A percentile compares a stretch with the other conserved stretches of the same genome.
These are phyloP conservation scores for Mamestra brassicae DNA, from an alignment of 2,888 invertebrate species.

Conservation along the genomic window DNA sequence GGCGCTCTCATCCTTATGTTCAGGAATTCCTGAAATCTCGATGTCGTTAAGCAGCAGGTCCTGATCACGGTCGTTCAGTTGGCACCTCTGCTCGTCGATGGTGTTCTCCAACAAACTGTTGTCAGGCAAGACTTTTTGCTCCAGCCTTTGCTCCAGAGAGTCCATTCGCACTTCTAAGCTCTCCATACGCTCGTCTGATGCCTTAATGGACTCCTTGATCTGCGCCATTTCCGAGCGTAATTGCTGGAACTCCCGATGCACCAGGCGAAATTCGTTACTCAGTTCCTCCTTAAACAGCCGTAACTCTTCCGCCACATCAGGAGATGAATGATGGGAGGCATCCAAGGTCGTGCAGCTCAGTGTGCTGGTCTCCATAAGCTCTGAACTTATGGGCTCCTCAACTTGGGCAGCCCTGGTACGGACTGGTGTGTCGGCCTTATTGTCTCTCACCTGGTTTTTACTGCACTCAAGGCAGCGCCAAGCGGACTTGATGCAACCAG, in stretches of 20 bases:
- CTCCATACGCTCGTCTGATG: background rate
- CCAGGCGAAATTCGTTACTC: background rate
- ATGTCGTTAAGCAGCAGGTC: too few species aligned
- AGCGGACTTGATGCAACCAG: background rate
- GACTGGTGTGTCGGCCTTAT: background rate
- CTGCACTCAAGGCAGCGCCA: background rate
- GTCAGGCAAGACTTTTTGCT: background rate
- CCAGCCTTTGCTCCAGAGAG: background rate
- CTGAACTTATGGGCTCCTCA: background rate
- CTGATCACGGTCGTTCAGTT: too few species aligned
- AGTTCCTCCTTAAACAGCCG: slow-evolving; percentile 6
- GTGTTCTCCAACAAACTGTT: background rate
- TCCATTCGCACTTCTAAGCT: background rate
- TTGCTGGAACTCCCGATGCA: slow-evolving; percentile 5
- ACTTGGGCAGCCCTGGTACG: background rate
- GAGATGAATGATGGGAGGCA: too few species aligned
- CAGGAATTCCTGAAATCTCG: background rate
- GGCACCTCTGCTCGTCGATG: too few species aligned
- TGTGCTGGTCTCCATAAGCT: background rate
- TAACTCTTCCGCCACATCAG: background rate
- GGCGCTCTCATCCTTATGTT: background rate
- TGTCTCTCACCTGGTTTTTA: background rate
- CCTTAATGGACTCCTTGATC: background rate
- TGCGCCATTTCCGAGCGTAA: background rate
- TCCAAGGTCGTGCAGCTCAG: too few species aligned